Evolutionary conservation across 2,113 vertebrate species (phyloP).

Genomic region (Bos taurus): DNA sequence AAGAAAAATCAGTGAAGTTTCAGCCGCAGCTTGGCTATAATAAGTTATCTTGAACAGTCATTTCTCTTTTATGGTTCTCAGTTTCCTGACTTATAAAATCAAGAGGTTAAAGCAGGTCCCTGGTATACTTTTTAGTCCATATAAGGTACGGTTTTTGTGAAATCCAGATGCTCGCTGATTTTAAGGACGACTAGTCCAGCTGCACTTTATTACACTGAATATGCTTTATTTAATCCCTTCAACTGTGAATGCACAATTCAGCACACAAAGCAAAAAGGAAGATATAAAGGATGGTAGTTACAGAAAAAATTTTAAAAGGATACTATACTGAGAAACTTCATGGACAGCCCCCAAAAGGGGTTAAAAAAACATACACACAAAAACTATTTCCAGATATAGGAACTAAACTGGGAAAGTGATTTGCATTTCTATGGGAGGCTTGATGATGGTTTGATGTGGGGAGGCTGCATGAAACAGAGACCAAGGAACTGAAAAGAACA

Average conservation of each 20-base stretch:
- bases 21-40: not conserved
- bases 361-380: not conserved
- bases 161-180: not conserved
- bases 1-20: not conserved
- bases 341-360: not conserved
- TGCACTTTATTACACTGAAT: not conserved
- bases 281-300: not conserved
- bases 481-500: not conserved
- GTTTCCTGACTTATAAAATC: not conserved
- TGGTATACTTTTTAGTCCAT: not conserved
- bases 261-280: not conserved
- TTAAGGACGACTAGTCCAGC: not conserved
- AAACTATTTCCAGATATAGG: constrained; percentile 13
- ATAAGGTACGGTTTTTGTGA: not conserved
- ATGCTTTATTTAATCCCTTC: not conserved
- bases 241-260: not conserved
- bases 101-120: not conserved
- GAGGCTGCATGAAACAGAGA: not conserved
- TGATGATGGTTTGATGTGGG: not conserved
- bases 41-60: not conserved
- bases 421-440: constrained; percentile 24
- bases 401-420: constrained; percentile 18
- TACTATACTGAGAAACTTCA: not conserved
- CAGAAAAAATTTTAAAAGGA: not conserved
- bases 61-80: not conserved